Evolutionary conservation across 2,888 invertebrate species (phyloP).

Genomic region (Zygothrica quintamaculata): DNA sequence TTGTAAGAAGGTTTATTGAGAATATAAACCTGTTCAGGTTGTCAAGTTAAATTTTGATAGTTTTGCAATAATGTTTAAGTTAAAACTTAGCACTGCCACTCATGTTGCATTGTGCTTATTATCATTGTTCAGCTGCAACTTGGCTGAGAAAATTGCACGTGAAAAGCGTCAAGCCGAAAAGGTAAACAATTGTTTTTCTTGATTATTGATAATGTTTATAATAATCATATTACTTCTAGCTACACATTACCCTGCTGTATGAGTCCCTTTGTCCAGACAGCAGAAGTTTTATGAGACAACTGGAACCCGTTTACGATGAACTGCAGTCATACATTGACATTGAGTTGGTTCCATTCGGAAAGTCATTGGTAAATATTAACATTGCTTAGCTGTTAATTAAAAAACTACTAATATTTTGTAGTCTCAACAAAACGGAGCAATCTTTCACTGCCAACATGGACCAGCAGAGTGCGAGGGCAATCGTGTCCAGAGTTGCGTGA

Average conservation of each 20-base stretch:
- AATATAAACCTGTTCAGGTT: no score
- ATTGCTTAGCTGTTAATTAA: neutral
- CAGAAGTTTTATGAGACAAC: conserved; percentile 86
- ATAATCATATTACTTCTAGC: conserved; percentile 47
- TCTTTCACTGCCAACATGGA: conserved; percentile 88
- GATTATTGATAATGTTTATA: neutral
- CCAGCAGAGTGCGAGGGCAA: conserved; percentile 87
- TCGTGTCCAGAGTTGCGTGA: conserved; percentile 87
- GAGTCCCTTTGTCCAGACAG: conserved; percentile 88
- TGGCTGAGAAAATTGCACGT: conserved; percentile 34
- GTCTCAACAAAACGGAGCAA: conserved; percentile 81
- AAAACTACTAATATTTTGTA: conserved; percentile 32
- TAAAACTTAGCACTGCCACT: conserved; percentile 4
- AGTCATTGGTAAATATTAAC: conserved; percentile 85
- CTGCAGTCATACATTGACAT: conserved; percentile 86
- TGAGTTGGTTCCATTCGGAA: conserved; percentile 88
- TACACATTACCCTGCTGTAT: conserved; percentile 87
- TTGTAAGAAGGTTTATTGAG: neutral
- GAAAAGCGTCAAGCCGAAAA: conserved; percentile 48
- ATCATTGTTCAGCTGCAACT: conserved; percentile 36
- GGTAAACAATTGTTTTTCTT: conserved; percentile 25
- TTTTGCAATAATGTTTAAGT: conserved; percentile 40
- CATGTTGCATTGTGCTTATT: conserved; percentile 13
- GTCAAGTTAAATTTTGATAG: no score
- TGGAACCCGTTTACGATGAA: conserved; percentile 85